Evolutionary conservation across 2,797 vertebrate genomes (phyloP), one percentile per base, ranked within the genome.

Genomic region (Poeciliopsis infans): DNA sequence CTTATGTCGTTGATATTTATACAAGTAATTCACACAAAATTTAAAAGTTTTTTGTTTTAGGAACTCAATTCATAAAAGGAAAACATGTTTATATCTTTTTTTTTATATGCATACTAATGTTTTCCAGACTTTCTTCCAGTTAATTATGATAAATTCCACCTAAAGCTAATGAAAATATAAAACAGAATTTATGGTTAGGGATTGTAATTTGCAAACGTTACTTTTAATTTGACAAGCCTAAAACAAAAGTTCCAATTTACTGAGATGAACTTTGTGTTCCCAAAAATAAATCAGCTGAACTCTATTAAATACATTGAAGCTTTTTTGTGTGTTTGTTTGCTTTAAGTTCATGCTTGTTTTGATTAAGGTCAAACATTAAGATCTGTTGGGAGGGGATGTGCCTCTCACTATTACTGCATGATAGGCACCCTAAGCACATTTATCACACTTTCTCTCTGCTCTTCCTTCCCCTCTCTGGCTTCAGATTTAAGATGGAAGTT

Each of bases 401-500:
- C 55, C 45, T 76, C 25, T 70, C 2, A 70, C 39, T 75, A 55
- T 49, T 31, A 64, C 2, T 33, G 16, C 7, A n/a, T 46, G 36
- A 36, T 47, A 6, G 33, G 8, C 43, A 36, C 18, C 28, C 25
- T 8, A 39, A 66, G 28, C 59, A 68, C 61, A 76, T 79, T 28
- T 73, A 74, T 86, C 61, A 69, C n/a, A 57, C 39, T 47, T 36
- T 82, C 46, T 51, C 43, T 80, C 75, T 76, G 46, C 71, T n/a
- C 84, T 59, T 79, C 45, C 72, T 84, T 71, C 31, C 18, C 45
- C 28, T 61, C n/a, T 28, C 41, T 81, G 59, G 79, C 55, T 71
- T 83, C 66, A 47, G 68, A 89, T 72, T 86, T 77, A 77, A 70
- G 86, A 49, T 79, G 78, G 82, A 83, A 72, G 79, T 79, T 69